A percentile compares a stretch with the other conserved stretches of the same genome.
phyloP scores from a whole-genome alignment of 2,797 vertebrate species.

The Spinibarbus caldwelli region DNA sequence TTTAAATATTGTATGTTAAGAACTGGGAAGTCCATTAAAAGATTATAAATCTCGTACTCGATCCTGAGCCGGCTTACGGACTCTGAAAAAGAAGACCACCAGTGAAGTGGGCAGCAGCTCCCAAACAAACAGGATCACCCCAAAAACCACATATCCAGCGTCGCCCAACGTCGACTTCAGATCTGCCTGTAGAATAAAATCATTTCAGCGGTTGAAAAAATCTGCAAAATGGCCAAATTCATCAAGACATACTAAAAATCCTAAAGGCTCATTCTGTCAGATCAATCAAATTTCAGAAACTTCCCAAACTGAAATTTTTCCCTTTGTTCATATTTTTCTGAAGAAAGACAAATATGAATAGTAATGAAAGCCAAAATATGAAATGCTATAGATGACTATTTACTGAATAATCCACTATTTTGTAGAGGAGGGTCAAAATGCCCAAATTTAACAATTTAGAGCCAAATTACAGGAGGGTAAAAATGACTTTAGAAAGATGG shows the following conservation, averaged over 20 bases:
- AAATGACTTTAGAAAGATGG: no score
- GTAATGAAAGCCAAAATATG: background rate
- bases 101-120: slow-evolving; percentile 94
- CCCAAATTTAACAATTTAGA: background rate
- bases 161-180: slow-evolving; percentile 90
- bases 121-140: slow-evolving; percentile 93
- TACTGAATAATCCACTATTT: background rate
- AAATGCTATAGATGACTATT: background rate
- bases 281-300: no score
- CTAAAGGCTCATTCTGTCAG: background rate
- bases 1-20: background rate
- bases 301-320: background rate
- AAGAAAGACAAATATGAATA: background rate
- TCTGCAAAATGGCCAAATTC: background rate
- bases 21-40: background rate
- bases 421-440: background rate
- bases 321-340: background rate
- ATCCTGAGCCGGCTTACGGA: slow-evolving; percentile 86
- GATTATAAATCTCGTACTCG: slow-evolving; percentile 72
- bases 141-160: slow-evolving; percentile 90
- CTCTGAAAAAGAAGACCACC: slow-evolving; percentile 95
- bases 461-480: no score
- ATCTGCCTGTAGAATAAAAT: slow-evolving; percentile 82
- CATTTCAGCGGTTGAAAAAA: background rate
- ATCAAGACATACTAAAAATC: background rate